Percentiles rank a stretch among this genome's conserved stretches.
Conservation (phyloP, 2,113 vertebrate genomes). For the Eulemur macaco region DNA sequence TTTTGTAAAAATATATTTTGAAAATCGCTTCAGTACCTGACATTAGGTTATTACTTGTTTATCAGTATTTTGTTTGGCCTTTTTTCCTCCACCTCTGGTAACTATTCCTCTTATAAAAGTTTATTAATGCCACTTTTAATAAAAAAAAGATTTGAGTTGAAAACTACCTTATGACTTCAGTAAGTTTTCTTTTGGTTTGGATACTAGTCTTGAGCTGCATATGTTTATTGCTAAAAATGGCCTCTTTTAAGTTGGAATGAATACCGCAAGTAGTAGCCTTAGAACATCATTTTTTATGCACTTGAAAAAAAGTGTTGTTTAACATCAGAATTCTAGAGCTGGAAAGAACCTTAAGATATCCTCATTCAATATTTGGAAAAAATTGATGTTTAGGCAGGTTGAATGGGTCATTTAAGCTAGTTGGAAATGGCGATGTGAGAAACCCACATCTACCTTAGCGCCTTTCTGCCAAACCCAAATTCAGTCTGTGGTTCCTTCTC, state of each 20-base stretch:
- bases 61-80: no score
- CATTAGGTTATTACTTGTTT: not conserved
- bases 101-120: no score
- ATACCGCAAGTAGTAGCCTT: not conserved
- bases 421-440: not conserved
- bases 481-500: not conserved
- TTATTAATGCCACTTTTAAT: no score
- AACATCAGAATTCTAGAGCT: slow-evolving; percentile 1
- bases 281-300: not conserved
- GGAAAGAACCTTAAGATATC: not conserved
- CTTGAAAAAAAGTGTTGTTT: slow-evolving; percentile 10
- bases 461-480: not conserved
- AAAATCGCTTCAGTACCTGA: not conserved
- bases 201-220: slow-evolving; percentile 8
- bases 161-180: slow-evolving; percentile 10
- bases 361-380: not conserved
- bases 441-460: not conserved
- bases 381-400: not conserved
- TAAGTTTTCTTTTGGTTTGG: slow-evolving; percentile 41
- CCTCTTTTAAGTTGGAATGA: slow-evolving; percentile 5
- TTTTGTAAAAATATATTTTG: not conserved
- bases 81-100: no score
- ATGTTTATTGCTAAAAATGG: not conserved
- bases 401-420: not conserved
- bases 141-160: not conserved